Conservation (phyloP, 2,797 vertebrate genomes). For the Trachurus trachurus region DNA sequence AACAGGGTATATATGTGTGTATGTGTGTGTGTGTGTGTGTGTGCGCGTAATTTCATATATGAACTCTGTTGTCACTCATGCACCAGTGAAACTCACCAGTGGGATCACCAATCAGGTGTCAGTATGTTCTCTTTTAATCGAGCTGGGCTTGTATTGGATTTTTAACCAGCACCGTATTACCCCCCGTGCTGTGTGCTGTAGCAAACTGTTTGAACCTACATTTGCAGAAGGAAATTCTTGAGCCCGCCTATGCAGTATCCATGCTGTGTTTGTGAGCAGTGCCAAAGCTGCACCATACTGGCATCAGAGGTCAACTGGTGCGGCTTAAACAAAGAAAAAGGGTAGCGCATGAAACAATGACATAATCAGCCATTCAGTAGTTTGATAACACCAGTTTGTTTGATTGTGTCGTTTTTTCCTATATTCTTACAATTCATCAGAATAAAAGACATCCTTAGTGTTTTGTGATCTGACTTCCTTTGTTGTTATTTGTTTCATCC, state of each 20-base stretch:
- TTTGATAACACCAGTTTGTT: not conserved
- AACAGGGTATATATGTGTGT: not conserved
- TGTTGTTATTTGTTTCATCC: conserved; percentile 1
- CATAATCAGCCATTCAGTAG: conserved; percentile 2
- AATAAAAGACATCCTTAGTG: not conserved
- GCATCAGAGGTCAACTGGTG: conserved; percentile 10
- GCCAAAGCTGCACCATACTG: conserved; percentile 18
- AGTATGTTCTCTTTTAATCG: not conserved
- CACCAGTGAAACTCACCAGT: not conserved
- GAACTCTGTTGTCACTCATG: too few relatives aligned
- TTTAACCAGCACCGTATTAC: not conserved
- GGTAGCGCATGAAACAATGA: conserved; percentile 1
- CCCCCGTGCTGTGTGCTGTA: not conserved
- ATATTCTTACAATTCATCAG: not conserved
- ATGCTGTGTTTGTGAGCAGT: conserved; percentile 1
- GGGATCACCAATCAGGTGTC: not conserved
- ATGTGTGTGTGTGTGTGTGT: too few relatives aligned
- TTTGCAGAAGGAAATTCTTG: conserved; percentile 27
- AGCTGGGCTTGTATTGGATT: not conserved
- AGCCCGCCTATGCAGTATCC: conserved; percentile 21
- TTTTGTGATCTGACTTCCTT: not conserved
- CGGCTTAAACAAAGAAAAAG: conserved; percentile 7
- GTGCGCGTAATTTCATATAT: too few relatives aligned
- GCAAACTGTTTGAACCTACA: conserved; percentile 16
- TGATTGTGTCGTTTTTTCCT: not conserved